Percentiles rank a stretch among this genome's conserved stretches.
These are phyloP conservation scores for Timema cristinae DNA, from an alignment of 2,888 invertebrate species.

Conservation along the genomic window DNA sequence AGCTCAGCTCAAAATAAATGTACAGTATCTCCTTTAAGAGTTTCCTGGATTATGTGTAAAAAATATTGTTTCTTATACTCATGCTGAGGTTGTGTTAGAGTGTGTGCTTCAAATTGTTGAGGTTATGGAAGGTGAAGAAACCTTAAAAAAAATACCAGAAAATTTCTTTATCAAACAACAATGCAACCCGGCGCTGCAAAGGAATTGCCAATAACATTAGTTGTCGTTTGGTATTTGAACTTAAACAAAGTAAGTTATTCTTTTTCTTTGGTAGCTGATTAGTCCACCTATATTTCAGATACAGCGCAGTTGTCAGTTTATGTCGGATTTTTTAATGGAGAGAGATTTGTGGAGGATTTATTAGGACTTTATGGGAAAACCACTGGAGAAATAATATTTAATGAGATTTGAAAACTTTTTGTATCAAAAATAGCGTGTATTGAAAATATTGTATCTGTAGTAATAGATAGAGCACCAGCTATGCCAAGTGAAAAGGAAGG, in stretches of 20 bases:
- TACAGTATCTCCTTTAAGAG: constrained; percentile 10
- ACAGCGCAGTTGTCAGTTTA: not conserved
- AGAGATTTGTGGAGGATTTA: not conserved
- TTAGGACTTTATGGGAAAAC: constrained; percentile 1
- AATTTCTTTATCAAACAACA: constrained; percentile 7
- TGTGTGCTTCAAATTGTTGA: constrained; percentile 9
- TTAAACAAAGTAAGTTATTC: constrained; percentile 8
- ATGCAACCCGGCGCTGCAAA: not conserved
- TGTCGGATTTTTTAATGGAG: constrained; percentile 8
- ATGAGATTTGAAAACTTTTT: constrained; percentile 5
- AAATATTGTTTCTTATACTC: not conserved
- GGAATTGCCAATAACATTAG: constrained; percentile 3
- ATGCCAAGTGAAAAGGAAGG: not conserved
- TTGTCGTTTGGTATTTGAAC: not conserved
- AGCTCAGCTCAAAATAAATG: not conserved
- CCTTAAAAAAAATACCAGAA: not conserved
- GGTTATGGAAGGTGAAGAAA: not conserved
- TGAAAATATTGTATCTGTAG: not conserved
- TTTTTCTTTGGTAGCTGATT: not conserved
- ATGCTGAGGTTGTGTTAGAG: not conserved
- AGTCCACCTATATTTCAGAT: not conserved
- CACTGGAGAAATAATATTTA: constrained; percentile 10
- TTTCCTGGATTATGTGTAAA: not conserved
- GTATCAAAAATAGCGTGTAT: not conserved
- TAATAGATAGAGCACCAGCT: not conserved